Base-by-base conservation (phyloP, 2,113 vertebrate species). In the Epinephelus lanceolatus region DNA sequence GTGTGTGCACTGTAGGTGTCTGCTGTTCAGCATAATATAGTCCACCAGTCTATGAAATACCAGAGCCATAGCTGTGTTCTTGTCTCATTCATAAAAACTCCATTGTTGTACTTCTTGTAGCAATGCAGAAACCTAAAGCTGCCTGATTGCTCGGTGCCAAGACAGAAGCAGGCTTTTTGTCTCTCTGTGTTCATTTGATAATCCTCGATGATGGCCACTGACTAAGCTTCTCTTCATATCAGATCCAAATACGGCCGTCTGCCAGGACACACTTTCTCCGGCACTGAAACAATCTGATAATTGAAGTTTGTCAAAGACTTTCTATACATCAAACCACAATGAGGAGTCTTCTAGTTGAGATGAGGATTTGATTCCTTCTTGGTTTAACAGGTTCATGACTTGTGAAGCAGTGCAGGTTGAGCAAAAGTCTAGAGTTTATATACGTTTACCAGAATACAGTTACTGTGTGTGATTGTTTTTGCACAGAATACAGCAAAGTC, bases 131-230 rank as follows among this genome's bases (percentile, higher is more conserved):
- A 88, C 53, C 70, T 21, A 37, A 71, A 83, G 25, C 90, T 73
- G 71, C 7, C 73, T 61, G 84, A 85, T 67, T 66, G 56, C 81
- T 68, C 59, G 6, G 86, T 83, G 77, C 78, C 84, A 82, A 83
- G 86, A 82, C 78, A 84, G 84, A 88, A 83, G 76, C 79, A 86
- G 88, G 86, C 80, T 86, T 90, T 92, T 93, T 86, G 91, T 75
- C 70, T 49, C 47, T 63, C 79, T 14, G 37, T 91, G 89, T 92
- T 91, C 79, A 83, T 91, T 89, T 85, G 86, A 90, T 94, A 93
- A 95, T 90, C 86, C 90, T 70, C 14, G 67, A 71, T 92, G 84
- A 90, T 78, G 81, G 78, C 81, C 74, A 4, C 76, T 74, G 80
- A 81, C 84, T 93, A 80, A 90, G 80, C 92, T 84, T 87, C 77